These are phyloP conservation scores for Phalloptychus januarius DNA, from an alignment of 2,797 vertebrate genomes.

Conservation along the genomic window DNA sequence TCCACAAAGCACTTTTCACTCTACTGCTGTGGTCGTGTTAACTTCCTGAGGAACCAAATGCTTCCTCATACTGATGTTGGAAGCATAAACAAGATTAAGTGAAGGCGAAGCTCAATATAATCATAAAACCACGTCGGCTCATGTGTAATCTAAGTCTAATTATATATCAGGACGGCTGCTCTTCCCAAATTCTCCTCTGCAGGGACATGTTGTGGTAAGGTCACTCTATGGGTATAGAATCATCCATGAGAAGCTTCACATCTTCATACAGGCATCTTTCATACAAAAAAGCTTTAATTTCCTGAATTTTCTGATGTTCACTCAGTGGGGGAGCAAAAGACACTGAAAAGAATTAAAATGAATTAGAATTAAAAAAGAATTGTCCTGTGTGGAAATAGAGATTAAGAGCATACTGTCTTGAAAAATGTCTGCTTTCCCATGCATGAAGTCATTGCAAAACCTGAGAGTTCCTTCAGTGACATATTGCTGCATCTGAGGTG, in stretches of 20 bases:
- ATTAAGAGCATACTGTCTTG: background rate
- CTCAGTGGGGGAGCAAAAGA: background rate
- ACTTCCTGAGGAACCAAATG: constrained; percentile 43
- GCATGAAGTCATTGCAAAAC: background rate
- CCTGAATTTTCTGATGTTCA: background rate
- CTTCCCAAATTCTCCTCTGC: background rate
- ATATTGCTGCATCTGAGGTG: background rate
- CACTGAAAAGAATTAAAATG: background rate
- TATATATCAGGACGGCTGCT: background rate
- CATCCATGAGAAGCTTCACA: background rate
- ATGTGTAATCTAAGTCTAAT: constrained; percentile 9
- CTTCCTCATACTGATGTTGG: constrained; percentile 51
- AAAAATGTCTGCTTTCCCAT: background rate
- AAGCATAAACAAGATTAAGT: constrained; percentile 25
- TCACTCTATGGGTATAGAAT: background rate
- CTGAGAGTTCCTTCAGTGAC: background rate
- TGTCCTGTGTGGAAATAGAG: background rate
- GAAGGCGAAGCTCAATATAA: constrained; percentile 34
- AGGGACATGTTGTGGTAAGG: background rate
- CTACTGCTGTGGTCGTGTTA: constrained; percentile 43
- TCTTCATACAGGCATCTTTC: background rate
- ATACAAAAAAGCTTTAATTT: background rate
- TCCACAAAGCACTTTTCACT: constrained; percentile 29
- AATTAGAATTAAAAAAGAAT: background rate
- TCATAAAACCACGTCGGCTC: constrained; percentile 5